Percentiles rank a stretch among this genome's conserved stretches.
These are phyloP conservation scores for Peromyscus maniculatus DNA, from an alignment of 2,113 vertebrate genomes.

Conservation along the genomic window DNA sequence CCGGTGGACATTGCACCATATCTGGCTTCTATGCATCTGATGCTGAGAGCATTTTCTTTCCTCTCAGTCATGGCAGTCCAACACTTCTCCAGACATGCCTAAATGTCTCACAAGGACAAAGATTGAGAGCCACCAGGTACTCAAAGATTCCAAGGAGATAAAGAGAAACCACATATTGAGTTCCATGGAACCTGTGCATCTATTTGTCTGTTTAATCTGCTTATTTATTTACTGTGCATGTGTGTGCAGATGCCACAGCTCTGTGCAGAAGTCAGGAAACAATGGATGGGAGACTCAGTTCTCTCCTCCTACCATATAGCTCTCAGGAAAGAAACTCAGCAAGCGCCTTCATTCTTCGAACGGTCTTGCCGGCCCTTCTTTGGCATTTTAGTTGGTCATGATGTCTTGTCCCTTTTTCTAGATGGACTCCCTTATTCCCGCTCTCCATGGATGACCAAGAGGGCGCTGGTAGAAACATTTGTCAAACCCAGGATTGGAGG, in stretches of 20 bases:
- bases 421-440: background rate
- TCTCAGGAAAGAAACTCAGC: background rate
- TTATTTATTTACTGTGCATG: background rate
- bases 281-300: background rate
- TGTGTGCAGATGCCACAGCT: background rate
- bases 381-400: too few species aligned
- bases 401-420: background rate
- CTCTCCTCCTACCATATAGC: background rate
- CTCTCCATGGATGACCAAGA: background rate
- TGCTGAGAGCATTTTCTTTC: background rate
- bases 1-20: background rate
- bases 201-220: background rate
- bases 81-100: background rate
- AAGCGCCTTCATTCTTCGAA: background rate
- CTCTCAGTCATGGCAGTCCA: background rate
- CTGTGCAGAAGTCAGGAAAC: background rate
- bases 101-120: background rate
- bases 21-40: background rate
- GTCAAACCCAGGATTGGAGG: background rate
- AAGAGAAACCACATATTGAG: background rate
- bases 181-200: background rate
- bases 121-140: background rate
- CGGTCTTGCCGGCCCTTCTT: background rate
- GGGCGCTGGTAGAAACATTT: background rate
- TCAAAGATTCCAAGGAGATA: background rate